phyloP scores from a whole-genome alignment of 1,140 invertebrate genomes.

The Grapholita molesta region DNA sequence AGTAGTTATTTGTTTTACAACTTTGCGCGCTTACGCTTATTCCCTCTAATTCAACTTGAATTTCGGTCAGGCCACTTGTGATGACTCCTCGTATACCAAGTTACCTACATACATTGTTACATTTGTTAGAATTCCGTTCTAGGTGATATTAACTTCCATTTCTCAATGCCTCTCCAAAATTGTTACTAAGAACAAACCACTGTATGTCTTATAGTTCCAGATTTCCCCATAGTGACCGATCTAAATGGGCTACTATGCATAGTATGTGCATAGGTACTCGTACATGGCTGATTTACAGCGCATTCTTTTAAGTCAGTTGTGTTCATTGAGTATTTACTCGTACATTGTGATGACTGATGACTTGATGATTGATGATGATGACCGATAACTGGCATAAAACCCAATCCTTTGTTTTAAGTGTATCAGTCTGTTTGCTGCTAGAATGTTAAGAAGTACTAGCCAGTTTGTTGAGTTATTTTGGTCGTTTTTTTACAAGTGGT shows the following conservation, averaged over 20 bases:
- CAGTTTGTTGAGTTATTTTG: not conserved
- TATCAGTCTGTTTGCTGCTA: not conserved
- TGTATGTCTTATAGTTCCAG: too few species aligned
- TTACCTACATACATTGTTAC: not conserved
- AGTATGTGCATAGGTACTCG: too few species aligned
- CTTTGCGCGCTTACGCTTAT: not conserved
- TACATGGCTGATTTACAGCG: too few species aligned
- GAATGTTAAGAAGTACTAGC: not conserved
- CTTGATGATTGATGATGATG: not conserved
- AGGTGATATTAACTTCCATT: not conserved
- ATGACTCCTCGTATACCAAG: not conserved
- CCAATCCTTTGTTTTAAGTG: not conserved
- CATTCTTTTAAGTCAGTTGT: not conserved
- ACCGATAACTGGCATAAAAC: not conserved
- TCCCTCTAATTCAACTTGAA: not conserved
- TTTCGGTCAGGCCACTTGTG: slow-evolving; percentile 1
- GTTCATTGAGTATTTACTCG: too few species aligned
- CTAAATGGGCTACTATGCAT: too few species aligned
- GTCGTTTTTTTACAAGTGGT: slow-evolving; percentile 20
- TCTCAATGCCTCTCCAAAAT: not conserved
- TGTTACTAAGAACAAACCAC: too few species aligned
- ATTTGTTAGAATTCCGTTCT: not conserved
- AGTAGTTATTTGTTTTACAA: not conserved
- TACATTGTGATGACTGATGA: not conserved
- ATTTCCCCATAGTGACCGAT: too few species aligned